These are phyloP conservation scores for Meda fulgida DNA, from an alignment of 2,797 vertebrate genomes.

Conservation along the genomic window DNA sequence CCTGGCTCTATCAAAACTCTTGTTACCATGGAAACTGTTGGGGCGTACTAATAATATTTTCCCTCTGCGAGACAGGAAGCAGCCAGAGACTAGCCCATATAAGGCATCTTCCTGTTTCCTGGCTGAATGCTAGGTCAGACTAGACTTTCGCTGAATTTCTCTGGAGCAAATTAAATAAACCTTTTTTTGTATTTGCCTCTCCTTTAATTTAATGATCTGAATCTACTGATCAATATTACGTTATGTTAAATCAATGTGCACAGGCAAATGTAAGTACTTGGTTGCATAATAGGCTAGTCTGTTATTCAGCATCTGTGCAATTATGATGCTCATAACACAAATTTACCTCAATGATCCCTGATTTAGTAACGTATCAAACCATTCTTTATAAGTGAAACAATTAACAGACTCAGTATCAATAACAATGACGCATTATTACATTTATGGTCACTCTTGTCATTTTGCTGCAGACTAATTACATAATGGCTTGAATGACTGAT, in stretches of 20 bases:
- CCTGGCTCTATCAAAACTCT: constrained; percentile 76
- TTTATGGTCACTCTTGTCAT: constrained; percentile 16
- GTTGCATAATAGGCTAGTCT: constrained; percentile 22
- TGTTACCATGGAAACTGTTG: constrained; percentile 84
- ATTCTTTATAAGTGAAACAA: constrained; percentile 11
- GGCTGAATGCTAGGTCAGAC: constrained; percentile 61
- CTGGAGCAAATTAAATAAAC: neutral
- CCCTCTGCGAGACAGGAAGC: constrained; percentile 67
- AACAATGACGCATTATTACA: constrained; percentile 11
- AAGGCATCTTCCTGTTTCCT: constrained; percentile 79
- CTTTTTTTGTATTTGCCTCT: neutral
- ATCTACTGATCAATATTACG: neutral
- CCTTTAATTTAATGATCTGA: neutral
- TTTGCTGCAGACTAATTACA: constrained; percentile 23
- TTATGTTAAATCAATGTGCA: neutral
- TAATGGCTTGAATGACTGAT: constrained; percentile 11
- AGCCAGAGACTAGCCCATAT: constrained; percentile 71
- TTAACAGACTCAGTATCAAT: neutral
- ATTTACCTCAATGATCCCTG: constrained; percentile 1
- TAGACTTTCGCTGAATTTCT: constrained; percentile 37
- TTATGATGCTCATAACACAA: neutral
- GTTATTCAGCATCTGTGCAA: constrained; percentile 5
- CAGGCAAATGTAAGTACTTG: neutral
- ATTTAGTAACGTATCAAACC: constrained; percentile 9
- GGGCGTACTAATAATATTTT: constrained; percentile 72